Evolutionary conservation across 1,140 invertebrate species (phyloP).

Genomic region (Magallana ariakensis): DNA sequence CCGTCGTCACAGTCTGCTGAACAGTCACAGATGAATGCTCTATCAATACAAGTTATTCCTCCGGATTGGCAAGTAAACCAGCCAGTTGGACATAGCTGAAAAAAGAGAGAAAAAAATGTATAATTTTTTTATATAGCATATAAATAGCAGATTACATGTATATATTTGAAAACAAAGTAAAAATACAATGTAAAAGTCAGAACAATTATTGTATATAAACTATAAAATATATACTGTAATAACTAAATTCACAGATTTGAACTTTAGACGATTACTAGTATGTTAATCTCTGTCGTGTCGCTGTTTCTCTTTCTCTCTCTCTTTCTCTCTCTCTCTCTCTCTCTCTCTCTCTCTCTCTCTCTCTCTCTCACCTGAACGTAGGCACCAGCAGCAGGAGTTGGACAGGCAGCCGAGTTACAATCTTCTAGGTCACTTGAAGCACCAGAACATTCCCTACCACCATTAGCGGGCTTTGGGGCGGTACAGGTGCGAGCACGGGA

Average conservation of each 20-base stretch:
- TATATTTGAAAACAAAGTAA: too few relatives aligned
- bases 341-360: too few relatives aligned
- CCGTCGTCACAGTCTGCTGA: conserved; percentile 53
- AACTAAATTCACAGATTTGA: too few relatives aligned
- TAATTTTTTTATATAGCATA: too few relatives aligned
- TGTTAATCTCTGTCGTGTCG: too few relatives aligned
- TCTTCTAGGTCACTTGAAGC: conserved; percentile 40
- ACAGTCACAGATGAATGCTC: conserved; percentile 53
- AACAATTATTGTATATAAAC: too few relatives aligned
- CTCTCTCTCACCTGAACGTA: conserved; percentile 28
- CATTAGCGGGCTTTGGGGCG: conserved; percentile 52
- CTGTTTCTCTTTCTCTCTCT: too few relatives aligned
- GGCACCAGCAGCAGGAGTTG: conserved; percentile 23
- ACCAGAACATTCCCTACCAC: conserved; percentile 58
- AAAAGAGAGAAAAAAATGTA: background rate
- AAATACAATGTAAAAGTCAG: too few relatives aligned
- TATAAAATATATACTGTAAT: too few relatives aligned
- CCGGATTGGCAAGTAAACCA: conserved; percentile 55
- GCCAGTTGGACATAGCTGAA: conserved; percentile 46
- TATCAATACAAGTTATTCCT: conserved; percentile 44
- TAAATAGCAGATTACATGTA: too few relatives aligned
- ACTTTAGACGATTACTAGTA: too few relatives aligned
- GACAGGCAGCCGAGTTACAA: conserved; percentile 57
- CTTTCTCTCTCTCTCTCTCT: too few relatives aligned
- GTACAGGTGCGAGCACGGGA: conserved; percentile 81